phyloP scores from a whole-genome alignment of 2,888 invertebrate genomes.

The Stratiomys singularior region DNA sequence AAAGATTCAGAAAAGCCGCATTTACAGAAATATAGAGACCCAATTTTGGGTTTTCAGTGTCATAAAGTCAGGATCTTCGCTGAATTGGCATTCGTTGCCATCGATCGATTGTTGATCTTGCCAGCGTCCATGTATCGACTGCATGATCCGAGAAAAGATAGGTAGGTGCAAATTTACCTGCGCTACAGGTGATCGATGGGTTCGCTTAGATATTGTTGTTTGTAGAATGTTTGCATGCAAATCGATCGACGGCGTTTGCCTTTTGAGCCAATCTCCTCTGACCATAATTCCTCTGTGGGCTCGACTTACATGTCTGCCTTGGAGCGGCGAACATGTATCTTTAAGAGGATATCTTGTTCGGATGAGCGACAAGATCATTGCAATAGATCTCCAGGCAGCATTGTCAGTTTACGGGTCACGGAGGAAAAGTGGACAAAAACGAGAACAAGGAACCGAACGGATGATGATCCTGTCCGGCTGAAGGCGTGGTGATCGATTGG shows the following conservation, averaged over 20 bases:
- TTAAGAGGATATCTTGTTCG: slow-evolving; percentile 3
- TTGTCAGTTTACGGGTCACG: slow-evolving; percentile 25
- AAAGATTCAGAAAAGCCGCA: too few relatives aligned
- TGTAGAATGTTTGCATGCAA: slow-evolving; percentile 6
- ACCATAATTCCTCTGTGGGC: neutral
- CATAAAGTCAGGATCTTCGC: too few relatives aligned
- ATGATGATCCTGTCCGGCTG: slow-evolving; percentile 29
- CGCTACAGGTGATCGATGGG: slow-evolving; percentile 17
- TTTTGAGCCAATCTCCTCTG: neutral
- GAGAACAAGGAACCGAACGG: neutral
- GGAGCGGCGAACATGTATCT: slow-evolving; percentile 5
- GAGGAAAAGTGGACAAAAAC: neutral
- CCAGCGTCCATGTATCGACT: too few relatives aligned
- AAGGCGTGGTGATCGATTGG: slow-evolving; percentile 43
- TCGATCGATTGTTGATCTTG: too few relatives aligned
- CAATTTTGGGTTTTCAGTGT: too few relatives aligned
- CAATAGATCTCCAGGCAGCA: slow-evolving; percentile 13
- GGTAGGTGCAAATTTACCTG: neutral
- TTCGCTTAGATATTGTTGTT: neutral
- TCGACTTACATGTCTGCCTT: neutral
- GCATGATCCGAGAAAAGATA: too few relatives aligned
- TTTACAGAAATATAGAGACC: too few relatives aligned
- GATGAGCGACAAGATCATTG: slow-evolving; percentile 28
- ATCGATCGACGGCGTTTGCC: neutral
- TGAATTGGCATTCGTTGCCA: too few relatives aligned